Evolutionary conservation across 92 coral and sea anemone species (phyloP).

Genomic region (Meandrina meandrites): DNA sequence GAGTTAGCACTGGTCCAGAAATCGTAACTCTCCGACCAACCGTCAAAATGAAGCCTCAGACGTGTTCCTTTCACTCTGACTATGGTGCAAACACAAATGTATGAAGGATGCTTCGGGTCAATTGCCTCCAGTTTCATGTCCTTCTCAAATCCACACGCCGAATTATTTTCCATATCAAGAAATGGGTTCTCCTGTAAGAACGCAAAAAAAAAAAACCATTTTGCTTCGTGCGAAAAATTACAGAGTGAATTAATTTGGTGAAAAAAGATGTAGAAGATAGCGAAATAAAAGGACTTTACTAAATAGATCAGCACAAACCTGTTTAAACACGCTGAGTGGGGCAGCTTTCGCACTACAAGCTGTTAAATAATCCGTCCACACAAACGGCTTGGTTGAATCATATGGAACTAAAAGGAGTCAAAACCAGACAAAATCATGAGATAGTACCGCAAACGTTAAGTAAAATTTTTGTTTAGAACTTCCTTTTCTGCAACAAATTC

Average conservation of each 20-base stretch:
- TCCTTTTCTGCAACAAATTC: neutral
- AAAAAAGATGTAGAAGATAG: neutral
- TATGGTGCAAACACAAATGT: conserved; percentile 94
- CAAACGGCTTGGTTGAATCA: conserved; percentile 80
- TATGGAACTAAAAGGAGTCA: conserved; percentile 59
- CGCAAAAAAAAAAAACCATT: neutral
- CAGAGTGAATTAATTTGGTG: too few relatives aligned
- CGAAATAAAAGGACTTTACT: neutral
- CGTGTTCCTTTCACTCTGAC: conserved; percentile 96
- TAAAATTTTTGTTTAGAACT: neutral
- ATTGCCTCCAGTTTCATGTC: conserved; percentile 97
- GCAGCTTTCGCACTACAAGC: conserved; percentile 66
- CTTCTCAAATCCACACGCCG: conserved; percentile 77
- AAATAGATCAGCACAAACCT: conserved; percentile 41
- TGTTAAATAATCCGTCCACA: conserved; percentile 73
- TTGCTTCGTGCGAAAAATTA: neutral
- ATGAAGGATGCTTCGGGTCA: conserved; percentile 97
- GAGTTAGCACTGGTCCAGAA: conserved; percentile 98
- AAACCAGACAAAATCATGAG: neutral
- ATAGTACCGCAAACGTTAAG: neutral
- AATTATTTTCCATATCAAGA: conserved; percentile 29
- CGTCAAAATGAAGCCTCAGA: conserved; percentile 92
- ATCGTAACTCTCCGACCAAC: conserved; percentile 99
- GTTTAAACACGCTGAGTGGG: conserved; percentile 58
- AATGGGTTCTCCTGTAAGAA: conserved; percentile 45